A percentile compares a stretch with the other conserved stretches of the same genome.
phyloP scores from a whole-genome alignment of 2,888 invertebrate species.

The Ophion obscuratus region DNA sequence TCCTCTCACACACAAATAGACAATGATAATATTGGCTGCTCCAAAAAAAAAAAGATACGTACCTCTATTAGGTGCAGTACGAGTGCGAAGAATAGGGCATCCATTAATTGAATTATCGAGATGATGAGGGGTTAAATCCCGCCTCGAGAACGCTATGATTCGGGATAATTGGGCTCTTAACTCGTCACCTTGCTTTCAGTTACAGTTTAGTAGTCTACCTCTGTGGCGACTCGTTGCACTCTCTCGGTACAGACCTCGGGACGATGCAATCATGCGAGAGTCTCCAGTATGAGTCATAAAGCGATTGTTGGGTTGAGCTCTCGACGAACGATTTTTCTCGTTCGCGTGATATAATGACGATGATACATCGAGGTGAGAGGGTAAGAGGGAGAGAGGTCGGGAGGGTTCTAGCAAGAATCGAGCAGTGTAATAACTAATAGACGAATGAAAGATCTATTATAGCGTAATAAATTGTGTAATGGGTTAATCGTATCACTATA shows the following conservation, averaged over 20 bases:
- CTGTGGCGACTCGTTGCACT: conserved; percentile 46
- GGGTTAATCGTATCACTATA: conserved; percentile 49
- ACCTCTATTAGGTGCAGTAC: conserved; percentile 9
- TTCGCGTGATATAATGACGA: conserved; percentile 50
- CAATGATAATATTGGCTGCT: conserved; percentile 2
- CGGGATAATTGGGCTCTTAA: conserved; percentile 67
- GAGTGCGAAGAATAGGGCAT: conserved; percentile 25
- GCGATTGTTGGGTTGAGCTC: conserved; percentile 54
- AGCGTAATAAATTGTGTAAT: conserved; percentile 62
- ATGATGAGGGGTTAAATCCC: conserved; percentile 54
- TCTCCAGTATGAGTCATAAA: conserved; percentile 58
- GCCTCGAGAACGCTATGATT: conserved; percentile 25
- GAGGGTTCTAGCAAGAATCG: conserved; percentile 36
- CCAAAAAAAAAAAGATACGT: neutral
- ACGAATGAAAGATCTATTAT: conserved; percentile 57
- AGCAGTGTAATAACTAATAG: conserved; percentile 46
- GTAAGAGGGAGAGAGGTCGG: conserved; percentile 17
- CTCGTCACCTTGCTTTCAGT: conserved; percentile 65
- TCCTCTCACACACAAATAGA: neutral
- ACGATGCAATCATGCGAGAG: conserved; percentile 27
- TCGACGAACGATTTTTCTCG: conserved; percentile 30
- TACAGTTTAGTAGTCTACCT: conserved; percentile 58
- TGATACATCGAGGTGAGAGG: conserved; percentile 55
- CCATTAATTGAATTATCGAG: conserved; percentile 57
- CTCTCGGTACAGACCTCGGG: conserved; percentile 42